These are phyloP conservation scores for Cyprinodon variegatus DNA, from an alignment of 2,113 vertebrate species.

Conservation along the genomic window DNA sequence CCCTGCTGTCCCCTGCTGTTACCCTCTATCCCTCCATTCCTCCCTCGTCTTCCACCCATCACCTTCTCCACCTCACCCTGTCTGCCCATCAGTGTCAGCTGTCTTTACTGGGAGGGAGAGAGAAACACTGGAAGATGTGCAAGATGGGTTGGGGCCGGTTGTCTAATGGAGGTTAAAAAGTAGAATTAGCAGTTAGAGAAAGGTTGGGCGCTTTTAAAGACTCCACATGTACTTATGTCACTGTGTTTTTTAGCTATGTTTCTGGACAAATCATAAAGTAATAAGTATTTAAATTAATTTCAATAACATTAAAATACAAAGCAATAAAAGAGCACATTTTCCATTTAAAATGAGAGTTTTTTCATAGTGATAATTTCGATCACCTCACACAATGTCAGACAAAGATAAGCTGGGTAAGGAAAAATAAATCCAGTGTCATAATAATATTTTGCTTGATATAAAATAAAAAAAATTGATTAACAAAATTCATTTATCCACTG, in stretches of 20 bases:
- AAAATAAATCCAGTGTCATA: too few relatives aligned
- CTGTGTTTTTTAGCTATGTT: neutral
- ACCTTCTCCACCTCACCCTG: conserved; percentile 48
- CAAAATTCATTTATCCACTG: too few relatives aligned
- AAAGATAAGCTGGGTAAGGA: too few relatives aligned
- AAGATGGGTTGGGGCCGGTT: conserved; percentile 77
- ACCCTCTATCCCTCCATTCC: conserved; percentile 64
- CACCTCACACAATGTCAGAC: too few relatives aligned
- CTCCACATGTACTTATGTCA: neutral
- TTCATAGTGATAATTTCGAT: too few relatives aligned
- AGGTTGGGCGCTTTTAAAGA: conserved; percentile 25
- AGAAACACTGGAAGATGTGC: conserved; percentile 34
- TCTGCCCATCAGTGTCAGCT: conserved; percentile 65
- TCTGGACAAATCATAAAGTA: too few relatives aligned
- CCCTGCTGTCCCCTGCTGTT: conserved; percentile 74
- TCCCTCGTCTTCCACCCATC: conserved; percentile 54
- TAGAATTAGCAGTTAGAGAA: conserved; percentile 71
- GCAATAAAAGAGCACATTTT: neutral
- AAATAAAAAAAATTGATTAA: too few relatives aligned
- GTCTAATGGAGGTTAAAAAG: conserved; percentile 75
- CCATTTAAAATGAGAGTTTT: neutral
- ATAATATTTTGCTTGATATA: too few relatives aligned
- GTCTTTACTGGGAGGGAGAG: conserved; percentile 34
- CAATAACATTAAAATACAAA: neutral
- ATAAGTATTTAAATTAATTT: neutral